Percentiles rank a stretch among this genome's conserved stretches.
These are phyloP conservation scores for Galbula dea DNA, from an alignment of 2,113 vertebrate species.

Conservation along the genomic window DNA sequence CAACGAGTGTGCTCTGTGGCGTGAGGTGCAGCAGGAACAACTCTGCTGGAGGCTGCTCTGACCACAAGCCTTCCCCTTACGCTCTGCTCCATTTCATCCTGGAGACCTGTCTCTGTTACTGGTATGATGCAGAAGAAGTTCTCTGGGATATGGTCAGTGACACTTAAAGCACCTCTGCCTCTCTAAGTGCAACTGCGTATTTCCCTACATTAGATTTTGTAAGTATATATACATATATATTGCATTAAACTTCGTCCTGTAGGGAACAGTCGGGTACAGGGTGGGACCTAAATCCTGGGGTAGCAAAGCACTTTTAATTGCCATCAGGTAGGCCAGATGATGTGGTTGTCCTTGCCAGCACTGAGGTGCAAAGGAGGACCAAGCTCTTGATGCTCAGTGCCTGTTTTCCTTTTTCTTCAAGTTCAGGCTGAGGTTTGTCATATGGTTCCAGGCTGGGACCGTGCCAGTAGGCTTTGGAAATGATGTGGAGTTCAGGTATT, in stretches of 20 bases:
- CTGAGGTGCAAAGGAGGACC: background rate
- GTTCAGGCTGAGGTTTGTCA: background rate
- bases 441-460: background rate
- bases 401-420: background rate
- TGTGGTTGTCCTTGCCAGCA: background rate
- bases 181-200: background rate
- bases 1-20: rapidly evolving
- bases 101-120: background rate
- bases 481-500: background rate
- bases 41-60: background rate
- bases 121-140: background rate
- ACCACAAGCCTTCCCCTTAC: background rate
- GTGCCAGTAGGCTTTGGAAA: background rate
- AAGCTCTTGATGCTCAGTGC: background rate
- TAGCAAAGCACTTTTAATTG: background rate
- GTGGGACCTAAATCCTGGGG: background rate
- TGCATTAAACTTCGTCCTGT: background rate
- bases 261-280: background rate
- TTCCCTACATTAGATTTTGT: background rate
- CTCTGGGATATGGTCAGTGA: background rate
- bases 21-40: background rate
- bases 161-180: background rate
- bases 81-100: background rate
- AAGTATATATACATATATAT: background rate
- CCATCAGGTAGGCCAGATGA: background rate